These are phyloP conservation scores for Cryptomyrus ogoouensis DNA, from an alignment of 2,113 vertebrate genomes.

Conservation along the genomic window DNA sequence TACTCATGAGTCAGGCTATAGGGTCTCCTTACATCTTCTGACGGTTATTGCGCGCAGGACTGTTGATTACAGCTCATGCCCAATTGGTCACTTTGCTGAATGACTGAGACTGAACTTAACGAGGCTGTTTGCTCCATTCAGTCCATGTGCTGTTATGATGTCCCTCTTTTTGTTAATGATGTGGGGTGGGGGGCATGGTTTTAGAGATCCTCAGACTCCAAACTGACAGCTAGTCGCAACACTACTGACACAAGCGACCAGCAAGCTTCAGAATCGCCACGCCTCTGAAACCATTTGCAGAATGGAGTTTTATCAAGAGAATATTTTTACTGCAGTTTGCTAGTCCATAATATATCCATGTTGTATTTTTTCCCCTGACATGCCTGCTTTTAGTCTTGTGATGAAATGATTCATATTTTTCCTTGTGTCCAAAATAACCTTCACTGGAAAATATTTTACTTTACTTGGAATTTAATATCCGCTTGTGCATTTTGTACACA, in stretches of 20 bases:
- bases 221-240: constrained; percentile 2
- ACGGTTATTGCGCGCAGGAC: not conserved
- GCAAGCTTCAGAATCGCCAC: not conserved
- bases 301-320: not conserved
- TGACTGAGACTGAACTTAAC: not conserved
- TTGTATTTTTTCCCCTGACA: not conserved
- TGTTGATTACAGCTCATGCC: not conserved
- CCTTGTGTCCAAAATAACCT: constrained; percentile 12
- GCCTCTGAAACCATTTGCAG: not conserved
- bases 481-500: constrained; percentile 17
- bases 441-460: constrained; percentile 7
- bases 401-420: constrained; percentile 11
- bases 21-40: not conserved
- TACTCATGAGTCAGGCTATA: not conserved
- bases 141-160: not conserved
- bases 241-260: constrained; percentile 3
- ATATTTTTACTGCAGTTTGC: not conserved
- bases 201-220: not conserved
- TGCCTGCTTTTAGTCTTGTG: constrained; percentile 3
- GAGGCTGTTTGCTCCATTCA: not conserved
- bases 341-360: not conserved
- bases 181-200: not conserved
- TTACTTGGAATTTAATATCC: constrained; percentile 22
- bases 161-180: not conserved
- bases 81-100: not conserved